Conservation (phyloP, 1,140 invertebrate genomes). For the Ostrea edulis region DNA sequence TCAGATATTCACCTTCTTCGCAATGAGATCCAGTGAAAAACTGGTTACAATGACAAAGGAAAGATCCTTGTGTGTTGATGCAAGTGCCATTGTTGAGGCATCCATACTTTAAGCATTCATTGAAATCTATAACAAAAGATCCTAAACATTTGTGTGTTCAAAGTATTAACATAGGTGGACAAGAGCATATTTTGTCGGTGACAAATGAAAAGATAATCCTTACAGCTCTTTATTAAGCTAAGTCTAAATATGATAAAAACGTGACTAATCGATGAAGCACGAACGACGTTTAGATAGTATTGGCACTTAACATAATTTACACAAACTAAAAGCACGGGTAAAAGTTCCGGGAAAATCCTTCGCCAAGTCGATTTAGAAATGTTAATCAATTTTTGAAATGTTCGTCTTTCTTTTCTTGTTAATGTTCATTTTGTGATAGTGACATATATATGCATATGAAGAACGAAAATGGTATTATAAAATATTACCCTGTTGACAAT, state of each 20-base stretch:
- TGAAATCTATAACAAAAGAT: not conserved
- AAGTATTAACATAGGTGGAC: too few species aligned
- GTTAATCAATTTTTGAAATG: too few species aligned
- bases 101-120: not conserved
- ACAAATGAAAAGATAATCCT: constrained; percentile 36
- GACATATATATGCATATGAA: too few species aligned
- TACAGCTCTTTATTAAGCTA: constrained; percentile 85
- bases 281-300: too few species aligned
- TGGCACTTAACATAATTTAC: too few species aligned
- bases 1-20: not conserved
- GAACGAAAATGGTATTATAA: not conserved
- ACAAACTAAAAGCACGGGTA: too few species aligned
- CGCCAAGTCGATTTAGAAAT: constrained; percentile 70
- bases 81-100: not conserved
- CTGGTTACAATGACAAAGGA: not conserved
- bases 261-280: too few species aligned
- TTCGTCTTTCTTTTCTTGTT: too few species aligned
- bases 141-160: too few species aligned
- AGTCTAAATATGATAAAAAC: too few species aligned
- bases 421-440: too few species aligned
- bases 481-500: not conserved
- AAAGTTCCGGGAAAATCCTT: constrained; percentile 79
- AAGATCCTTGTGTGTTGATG: not conserved
- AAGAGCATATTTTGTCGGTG: too few species aligned
- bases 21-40: not conserved